Conservation (phyloP, 2,113 vertebrate genomes). For the Neofelis nebulosa region DNA sequence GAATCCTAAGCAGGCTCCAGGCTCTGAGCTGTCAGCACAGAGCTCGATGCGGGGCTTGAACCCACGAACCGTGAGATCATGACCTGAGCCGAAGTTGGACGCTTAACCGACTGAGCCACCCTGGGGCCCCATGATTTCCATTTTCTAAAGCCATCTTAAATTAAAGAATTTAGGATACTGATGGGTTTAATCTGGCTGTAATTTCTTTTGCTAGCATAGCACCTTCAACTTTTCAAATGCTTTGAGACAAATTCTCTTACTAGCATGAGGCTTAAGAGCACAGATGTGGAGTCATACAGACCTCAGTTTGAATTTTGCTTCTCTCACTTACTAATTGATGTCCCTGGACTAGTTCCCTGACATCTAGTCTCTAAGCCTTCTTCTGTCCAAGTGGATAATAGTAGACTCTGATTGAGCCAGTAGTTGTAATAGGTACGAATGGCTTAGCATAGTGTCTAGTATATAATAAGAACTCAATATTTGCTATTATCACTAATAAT, state of each 20-base stretch:
- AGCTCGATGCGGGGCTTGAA: accelerated
- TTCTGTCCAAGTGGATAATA: background rate
- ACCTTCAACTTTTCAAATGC: background rate
- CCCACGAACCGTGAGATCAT: too few species aligned
- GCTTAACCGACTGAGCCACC: too few species aligned
- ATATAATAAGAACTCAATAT: background rate
- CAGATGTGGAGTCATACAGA: background rate
- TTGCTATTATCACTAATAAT: background rate
- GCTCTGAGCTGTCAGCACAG: too few species aligned
- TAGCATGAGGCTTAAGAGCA: too few species aligned
- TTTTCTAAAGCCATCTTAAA: background rate
- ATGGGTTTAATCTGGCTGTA: background rate
- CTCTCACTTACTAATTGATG: background rate
- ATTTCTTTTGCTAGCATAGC: background rate
- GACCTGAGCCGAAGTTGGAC: too few species aligned
- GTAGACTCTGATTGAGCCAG: background rate
- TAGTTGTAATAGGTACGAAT: background rate
- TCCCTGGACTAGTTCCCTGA: background rate
- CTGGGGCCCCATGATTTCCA: background rate
- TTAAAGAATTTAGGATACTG: background rate
- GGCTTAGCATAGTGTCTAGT: background rate
- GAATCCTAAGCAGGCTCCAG: too few species aligned
- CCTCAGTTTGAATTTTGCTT: background rate
- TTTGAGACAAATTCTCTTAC: background rate
- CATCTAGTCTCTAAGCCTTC: background rate